Percentiles rank a stretch among this genome's conserved stretches.
Conservation (phyloP, 2,113 vertebrate species). For the Vulpes lagopus region DNA sequence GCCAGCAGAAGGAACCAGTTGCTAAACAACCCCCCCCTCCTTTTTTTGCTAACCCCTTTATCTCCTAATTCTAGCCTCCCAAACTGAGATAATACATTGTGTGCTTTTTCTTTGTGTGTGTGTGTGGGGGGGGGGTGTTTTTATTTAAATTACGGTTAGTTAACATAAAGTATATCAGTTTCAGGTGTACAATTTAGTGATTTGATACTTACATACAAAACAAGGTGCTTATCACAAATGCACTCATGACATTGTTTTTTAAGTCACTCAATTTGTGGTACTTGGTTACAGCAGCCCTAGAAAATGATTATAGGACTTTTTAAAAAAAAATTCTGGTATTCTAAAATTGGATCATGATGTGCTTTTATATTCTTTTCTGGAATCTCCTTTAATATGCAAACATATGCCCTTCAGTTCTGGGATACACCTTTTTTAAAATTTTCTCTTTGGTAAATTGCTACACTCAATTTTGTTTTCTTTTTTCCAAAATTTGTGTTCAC, state of each 20-base stretch:
- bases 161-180: background rate
- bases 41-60: background rate
- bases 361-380: background rate
- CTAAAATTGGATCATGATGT: background rate
- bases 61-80: background rate
- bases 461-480: background rate
- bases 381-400: background rate
- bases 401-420: background rate
- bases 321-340: background rate
- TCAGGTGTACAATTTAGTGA: background rate
- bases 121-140: background rate
- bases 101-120: background rate
- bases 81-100: background rate
- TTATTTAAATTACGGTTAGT: background rate
- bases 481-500: background rate
- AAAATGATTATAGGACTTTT: background rate
- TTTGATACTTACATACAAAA: background rate
- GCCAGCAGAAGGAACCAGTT: background rate
- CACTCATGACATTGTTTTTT: background rate
- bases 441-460: background rate
- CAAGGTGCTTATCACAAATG: background rate
- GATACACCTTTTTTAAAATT: background rate
- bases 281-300: background rate
- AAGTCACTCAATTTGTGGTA: background rate
- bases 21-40: no score